A percentile compares a stretch with the other conserved stretches of the same genome.
These are phyloP conservation scores for Ploceus nigricollis DNA, from an alignment of 2,113 vertebrate species.

Conservation along the genomic window DNA sequence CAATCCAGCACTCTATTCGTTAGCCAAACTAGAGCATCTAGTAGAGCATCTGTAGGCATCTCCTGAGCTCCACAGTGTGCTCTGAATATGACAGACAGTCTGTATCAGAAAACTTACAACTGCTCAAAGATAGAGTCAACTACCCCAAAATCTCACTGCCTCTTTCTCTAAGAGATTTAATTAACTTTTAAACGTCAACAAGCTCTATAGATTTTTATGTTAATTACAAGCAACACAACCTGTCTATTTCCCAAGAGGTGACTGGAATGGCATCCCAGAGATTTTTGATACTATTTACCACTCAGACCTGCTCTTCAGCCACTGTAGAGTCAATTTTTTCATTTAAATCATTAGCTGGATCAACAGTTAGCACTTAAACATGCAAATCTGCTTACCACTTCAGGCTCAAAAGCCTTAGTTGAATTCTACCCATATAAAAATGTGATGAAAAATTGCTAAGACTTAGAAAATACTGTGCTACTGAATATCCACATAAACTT, in stretches of 20 bases:
- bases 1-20: not conserved
- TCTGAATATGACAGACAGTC: not conserved
- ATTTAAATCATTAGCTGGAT: not conserved
- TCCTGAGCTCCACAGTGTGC: not conserved
- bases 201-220: not conserved
- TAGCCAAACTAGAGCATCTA: not conserved
- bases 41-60: fast-evolving
- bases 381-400: not conserved
- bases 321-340: not conserved
- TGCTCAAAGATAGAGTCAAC: not conserved
- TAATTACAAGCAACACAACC: not conserved
- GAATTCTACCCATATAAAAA: not conserved
- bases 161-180: not conserved
- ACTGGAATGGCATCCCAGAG: not conserved
- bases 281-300: not conserved
- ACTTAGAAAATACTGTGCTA: not conserved
- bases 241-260: not conserved
- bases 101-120: not conserved
- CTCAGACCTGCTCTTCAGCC: not conserved
- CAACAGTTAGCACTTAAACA: not conserved
- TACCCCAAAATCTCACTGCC: not conserved
- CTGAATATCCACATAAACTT: not conserved
- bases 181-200: not conserved
- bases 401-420: not conserved
- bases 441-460: not conserved